Percentiles rank a stretch among this genome's conserved stretches.
Conservation (phyloP, 2,888 invertebrate genomes). For the Meteorus cinctellus region DNA sequence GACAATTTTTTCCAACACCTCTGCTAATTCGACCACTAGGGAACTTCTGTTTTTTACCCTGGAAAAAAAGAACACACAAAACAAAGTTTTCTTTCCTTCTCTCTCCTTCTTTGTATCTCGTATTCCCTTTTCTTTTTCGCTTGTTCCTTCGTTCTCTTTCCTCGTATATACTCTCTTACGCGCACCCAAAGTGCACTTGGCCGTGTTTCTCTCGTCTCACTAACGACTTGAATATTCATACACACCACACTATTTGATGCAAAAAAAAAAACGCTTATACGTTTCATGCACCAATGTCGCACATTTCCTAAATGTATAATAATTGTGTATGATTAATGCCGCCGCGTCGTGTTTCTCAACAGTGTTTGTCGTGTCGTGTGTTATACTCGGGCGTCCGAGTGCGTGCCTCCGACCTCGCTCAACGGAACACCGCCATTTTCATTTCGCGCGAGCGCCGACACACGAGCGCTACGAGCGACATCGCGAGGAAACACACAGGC, state of each 20-base stretch:
- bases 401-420: conserved; percentile 61
- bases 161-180: conserved; percentile 8
- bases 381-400: conserved; percentile 45
- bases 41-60: conserved; percentile 11
- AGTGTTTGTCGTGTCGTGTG: conserved; percentile 13
- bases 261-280: background rate
- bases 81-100: background rate
- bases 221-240: background rate
- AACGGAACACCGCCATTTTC: conserved; percentile 71
- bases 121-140: conserved; percentile 23
- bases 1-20: background rate
- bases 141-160: conserved; percentile 25
- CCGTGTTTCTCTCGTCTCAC: background rate
- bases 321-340: conserved; percentile 13
- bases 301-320: conserved; percentile 45
- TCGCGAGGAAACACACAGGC: conserved; percentile 5
- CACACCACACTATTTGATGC: conserved; percentile 36
- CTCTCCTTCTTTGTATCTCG: background rate
- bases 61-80: conserved; percentile 3
- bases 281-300: conserved; percentile 58
- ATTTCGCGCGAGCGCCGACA: conserved; percentile 59
- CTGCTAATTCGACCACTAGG: background rate
- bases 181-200: conserved; percentile 28
- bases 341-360: conserved; percentile 25
- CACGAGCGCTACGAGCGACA: conserved; percentile 38